Percentiles rank a stretch among this genome's conserved stretches.
Conservation (phyloP, 2,113 vertebrate species). For the Nesoenas mayeri region DNA sequence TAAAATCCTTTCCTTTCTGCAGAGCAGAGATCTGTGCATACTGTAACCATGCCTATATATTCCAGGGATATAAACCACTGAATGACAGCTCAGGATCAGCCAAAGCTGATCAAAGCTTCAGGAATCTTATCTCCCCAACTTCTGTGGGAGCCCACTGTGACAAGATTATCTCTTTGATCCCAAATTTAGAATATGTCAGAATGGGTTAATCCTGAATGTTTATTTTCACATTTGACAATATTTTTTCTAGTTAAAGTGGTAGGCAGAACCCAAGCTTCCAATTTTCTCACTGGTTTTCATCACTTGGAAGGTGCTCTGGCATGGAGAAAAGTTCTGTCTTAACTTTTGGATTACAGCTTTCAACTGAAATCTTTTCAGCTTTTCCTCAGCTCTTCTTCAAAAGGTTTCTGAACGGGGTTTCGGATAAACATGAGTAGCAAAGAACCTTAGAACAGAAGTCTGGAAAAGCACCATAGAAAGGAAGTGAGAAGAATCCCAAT, state of each 20-base stretch:
- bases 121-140: conserved; percentile 23
- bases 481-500: background rate
- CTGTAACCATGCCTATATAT: conserved; percentile 25
- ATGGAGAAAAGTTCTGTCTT: background rate
- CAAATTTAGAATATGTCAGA: conserved; percentile 31
- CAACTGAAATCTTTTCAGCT: background rate
- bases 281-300: background rate
- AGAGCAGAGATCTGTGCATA: conserved; percentile 19
- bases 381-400: background rate
- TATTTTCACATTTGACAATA: conserved; percentile 21
- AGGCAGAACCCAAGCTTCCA: background rate
- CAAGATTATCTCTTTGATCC: conserved; percentile 45
- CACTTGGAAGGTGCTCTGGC: background rate
- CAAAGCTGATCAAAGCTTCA: conserved; percentile 50
- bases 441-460: background rate
- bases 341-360: background rate
- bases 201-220: conserved; percentile 17
- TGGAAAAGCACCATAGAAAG: background rate
- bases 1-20: conserved; percentile 20
- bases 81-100: conserved; percentile 45
- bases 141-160: conserved; percentile 25
- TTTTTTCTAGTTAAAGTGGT: background rate
- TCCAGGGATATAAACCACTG: conserved; percentile 13
- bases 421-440: background rate
- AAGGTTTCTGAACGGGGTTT: background rate